A percentile compares a stretch with the other conserved stretches of the same genome.
These are phyloP conservation scores for Sterrhoptilus dennistouni DNA, from an alignment of 2,113 vertebrate species.

Conservation along the genomic window DNA sequence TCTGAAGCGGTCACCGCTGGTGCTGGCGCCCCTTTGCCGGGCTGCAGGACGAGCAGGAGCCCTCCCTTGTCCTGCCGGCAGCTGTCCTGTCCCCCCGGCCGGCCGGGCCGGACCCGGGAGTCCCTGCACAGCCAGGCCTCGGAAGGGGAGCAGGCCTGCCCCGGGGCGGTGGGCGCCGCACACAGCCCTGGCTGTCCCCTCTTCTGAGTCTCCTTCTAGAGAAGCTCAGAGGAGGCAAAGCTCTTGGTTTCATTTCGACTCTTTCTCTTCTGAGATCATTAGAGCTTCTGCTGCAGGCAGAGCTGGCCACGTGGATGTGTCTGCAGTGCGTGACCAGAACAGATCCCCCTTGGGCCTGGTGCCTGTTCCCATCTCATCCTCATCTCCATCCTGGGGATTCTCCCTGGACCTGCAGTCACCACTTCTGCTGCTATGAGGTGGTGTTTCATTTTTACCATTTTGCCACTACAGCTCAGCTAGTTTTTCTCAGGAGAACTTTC, in stretches of 20 bases:
- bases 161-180: rapidly evolving
- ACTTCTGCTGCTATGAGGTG: neutral
- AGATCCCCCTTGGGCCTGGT: neutral
- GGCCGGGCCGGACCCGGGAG: too few relatives aligned
- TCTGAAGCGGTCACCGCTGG: neutral
- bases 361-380: neutral
- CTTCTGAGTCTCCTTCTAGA: too few relatives aligned
- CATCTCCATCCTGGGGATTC: neutral
- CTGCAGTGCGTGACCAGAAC: neutral
- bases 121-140: rapidly evolving
- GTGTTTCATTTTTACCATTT: neutral
- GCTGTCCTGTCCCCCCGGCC: too few relatives aligned
- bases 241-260: neutral
- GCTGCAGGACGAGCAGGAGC: rapidly evolving
- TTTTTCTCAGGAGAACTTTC: neutral
- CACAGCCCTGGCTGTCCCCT: rapidly evolving
- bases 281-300: neutral
- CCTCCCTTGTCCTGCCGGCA: neutral
- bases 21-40: neutral
- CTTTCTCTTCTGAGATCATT: neutral
- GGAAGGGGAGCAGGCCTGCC: neutral
- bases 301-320: neutral
- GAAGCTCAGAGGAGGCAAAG: neutral
- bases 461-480: neutral
- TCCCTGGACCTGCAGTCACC: neutral